Conservation (phyloP, 2,113 vertebrate species). For the Heterocephalus glaber region DNA sequence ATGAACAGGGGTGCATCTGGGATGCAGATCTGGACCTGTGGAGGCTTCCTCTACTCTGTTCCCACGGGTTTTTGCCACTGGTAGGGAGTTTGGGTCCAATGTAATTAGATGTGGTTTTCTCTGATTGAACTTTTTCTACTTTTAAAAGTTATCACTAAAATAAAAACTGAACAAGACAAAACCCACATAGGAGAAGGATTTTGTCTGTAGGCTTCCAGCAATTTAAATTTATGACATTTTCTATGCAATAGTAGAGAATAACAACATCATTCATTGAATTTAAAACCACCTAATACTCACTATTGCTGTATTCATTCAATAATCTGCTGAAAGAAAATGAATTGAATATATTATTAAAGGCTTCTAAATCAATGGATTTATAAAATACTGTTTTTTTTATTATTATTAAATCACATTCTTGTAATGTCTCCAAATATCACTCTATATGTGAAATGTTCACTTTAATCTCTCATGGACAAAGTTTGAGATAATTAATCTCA, state of each 20-base stretch:
- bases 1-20: neutral
- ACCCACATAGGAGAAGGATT: neutral
- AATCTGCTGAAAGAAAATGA: neutral
- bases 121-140: neutral
- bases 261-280: neutral
- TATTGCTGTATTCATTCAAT: neutral
- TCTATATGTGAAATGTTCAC: neutral
- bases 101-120: neutral
- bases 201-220: neutral
- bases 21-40: too few species aligned
- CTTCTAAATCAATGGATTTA: neutral
- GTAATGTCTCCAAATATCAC: neutral
- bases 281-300: neutral
- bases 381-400: neutral
- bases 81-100: too few species aligned
- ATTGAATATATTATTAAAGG: neutral
- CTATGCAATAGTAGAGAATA: neutral
- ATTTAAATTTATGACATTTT: neutral
- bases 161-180: neutral
- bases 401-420: neutral
- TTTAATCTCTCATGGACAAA: constrained; percentile 16
- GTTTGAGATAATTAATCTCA: neutral
- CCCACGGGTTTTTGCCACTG: neutral
- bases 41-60: neutral
- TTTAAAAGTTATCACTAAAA: neutral